Base-by-base conservation (phyloP, 1,140 invertebrate genomes). In the Teleogryllus occipitalis region DNA sequence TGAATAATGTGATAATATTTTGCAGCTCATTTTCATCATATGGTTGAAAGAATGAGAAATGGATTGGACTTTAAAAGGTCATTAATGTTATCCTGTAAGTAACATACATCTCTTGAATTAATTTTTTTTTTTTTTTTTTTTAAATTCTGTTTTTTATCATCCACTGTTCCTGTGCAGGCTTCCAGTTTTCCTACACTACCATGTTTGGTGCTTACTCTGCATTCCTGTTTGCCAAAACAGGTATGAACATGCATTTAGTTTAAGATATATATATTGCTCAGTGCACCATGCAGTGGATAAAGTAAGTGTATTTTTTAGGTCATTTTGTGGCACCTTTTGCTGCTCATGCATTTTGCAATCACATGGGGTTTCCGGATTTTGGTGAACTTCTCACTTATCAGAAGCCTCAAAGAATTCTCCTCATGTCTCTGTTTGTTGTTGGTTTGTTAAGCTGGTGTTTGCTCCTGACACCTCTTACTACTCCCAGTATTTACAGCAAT, bases 341-440 rank as follows among this genome's bases (percentile, higher is more conserved):
- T 14, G 96, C 92, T 8, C 97, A 98, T 85, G 93, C 95, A 6
- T 97, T 98, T 85, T 98, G 97, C 86, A 98, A 98, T 87, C 93
- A 96, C 85, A 98, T 98, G 95, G 97, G 97, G 46, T 94, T 98
- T 83, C 97, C 97, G 0, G 95, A 97, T 85, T 89, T 98, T 81
- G 88, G 88, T 7, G 95, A 96, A 85, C 88, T 98, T 7, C 84
- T 90, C 74, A 89, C 90, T 27, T 93, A 93, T 83, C 89, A 91
- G 78, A 87, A 90, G 47, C 88, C 89, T 8, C 82, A 89, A 22
- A 90, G 94, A 82, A 89, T 90, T 79, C 86, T 90, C 14, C 85
- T 93, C 8, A 88, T 93, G 4, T 86, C 91, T 47, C 85, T 92
- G 8, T 97, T 96, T 86, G 83, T 96, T 18, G 78, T 92, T 7